Evolutionary conservation across 1,140 invertebrate genomes (phyloP).

Genomic region (Campoletis sonorensis): DNA sequence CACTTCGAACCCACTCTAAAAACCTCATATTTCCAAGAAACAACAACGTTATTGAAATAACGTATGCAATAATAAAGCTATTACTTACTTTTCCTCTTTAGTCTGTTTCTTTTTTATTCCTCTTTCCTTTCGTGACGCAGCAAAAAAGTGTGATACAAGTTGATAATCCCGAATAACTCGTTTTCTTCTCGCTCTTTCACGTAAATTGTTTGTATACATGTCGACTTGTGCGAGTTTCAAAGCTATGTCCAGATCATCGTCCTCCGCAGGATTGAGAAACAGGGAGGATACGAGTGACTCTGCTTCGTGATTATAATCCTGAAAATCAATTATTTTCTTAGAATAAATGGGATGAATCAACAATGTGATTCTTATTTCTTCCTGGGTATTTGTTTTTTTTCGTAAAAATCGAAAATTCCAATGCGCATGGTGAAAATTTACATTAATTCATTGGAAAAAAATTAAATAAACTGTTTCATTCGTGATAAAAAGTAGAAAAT

Average conservation of each 20-base stretch:
- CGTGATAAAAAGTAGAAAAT: conserved; percentile 11
- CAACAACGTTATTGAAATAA: too few species aligned
- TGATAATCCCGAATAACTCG: conserved; percentile 91
- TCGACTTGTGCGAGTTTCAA: conserved; percentile 84
- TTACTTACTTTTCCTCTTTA: conserved; percentile 85
- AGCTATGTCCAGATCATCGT: conserved; percentile 92
- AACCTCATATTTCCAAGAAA: background rate
- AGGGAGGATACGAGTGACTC: conserved; percentile 92
- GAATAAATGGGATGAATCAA: too few species aligned
- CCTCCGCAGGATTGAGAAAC: conserved; percentile 85
- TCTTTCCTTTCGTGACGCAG: conserved; percentile 77
- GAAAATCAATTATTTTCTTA: conserved; percentile 51
- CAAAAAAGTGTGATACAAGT: conserved; percentile 88
- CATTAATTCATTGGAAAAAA: background rate
- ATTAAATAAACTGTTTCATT: background rate
- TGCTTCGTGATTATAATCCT: conserved; percentile 95
- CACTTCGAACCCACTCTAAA: background rate
- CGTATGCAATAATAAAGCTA: background rate
- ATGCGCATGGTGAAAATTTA: background rate
- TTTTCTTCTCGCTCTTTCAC: conserved; percentile 92
- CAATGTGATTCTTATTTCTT: too few species aligned
- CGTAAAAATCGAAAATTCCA: background rate
- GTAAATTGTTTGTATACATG: conserved; percentile 90
- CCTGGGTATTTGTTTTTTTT: too few species aligned
- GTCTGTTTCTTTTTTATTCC: conserved; percentile 80